These are phyloP conservation scores for Eriosoma lanigerum DNA, from an alignment of 1,140 invertebrate genomes.

Conservation along the genomic window DNA sequence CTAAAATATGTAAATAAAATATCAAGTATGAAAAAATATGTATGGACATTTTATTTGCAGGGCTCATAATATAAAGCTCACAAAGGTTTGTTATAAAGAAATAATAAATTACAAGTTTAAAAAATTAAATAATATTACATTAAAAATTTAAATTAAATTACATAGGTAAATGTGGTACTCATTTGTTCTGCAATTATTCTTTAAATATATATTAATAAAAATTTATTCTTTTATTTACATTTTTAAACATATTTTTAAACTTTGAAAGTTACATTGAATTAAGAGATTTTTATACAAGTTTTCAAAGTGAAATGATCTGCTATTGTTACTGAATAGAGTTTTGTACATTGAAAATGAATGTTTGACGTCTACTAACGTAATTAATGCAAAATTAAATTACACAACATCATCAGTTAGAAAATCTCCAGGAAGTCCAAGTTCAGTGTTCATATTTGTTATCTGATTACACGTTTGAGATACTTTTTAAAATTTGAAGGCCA, in stretches of 20 bases:
- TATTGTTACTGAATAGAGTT: conserved; percentile 16
- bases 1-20: neutral
- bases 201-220: too few relatives aligned
- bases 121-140: too few relatives aligned
- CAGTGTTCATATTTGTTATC: neutral
- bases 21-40: too few relatives aligned
- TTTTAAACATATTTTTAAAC: too few relatives aligned
- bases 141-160: too few relatives aligned
- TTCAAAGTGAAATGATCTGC: conserved; percentile 29
- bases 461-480: neutral
- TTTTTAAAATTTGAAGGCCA: conserved; percentile 4
- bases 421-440: neutral
- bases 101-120: too few relatives aligned
- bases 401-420: neutral
- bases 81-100: too few relatives aligned
- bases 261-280: conserved; percentile 14
- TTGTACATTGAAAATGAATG: neutral
- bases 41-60: too few relatives aligned
- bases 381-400: neutral
- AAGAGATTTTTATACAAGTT: conserved; percentile 1
- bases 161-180: too few relatives aligned
- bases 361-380: neutral
- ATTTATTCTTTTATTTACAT: too few relatives aligned
- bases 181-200: too few relatives aligned
- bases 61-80: too few relatives aligned